A percentile compares a stretch with the other conserved stretches of the same genome.
Evolutionary conservation across 1,140 invertebrate genomes (phyloP).

Genomic region (Macrotrachela quadricornifera): DNA sequence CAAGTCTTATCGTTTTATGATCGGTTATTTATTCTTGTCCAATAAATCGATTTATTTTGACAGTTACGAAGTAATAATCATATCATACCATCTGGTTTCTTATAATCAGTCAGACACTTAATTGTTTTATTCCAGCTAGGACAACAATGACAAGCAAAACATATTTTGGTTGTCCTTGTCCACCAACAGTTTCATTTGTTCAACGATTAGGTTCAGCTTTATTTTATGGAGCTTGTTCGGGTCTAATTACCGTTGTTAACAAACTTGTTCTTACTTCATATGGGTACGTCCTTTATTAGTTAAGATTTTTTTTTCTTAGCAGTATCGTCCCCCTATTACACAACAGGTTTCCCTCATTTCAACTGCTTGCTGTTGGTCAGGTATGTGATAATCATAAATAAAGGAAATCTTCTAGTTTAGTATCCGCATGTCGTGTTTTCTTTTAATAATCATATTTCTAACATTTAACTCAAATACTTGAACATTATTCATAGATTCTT

Average conservation of each 20-base stretch:
- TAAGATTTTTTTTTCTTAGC: conserved; percentile 8
- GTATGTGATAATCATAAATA: conserved; percentile 10
- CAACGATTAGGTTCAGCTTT: conserved; percentile 37
- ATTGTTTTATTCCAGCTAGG: no score
- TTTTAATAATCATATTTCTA: not conserved
- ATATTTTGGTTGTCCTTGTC: no score
- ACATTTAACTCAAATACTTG: not conserved
- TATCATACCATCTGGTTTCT: no score
- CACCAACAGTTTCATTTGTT: no score
- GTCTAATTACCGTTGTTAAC: conserved; percentile 83
- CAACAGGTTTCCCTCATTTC: conserved; percentile 59
- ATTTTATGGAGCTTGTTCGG: conserved; percentile 67
- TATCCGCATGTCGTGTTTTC: no score
- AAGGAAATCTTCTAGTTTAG: no score
- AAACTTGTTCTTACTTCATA: conserved; percentile 71
- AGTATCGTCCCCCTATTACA: conserved; percentile 8
- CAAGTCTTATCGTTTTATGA: no score
- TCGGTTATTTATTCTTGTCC: no score
- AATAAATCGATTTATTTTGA: no score
- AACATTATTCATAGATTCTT: not conserved
- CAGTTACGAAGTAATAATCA: no score
- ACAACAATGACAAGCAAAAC: no score
- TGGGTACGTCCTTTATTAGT: conserved; percentile 24
- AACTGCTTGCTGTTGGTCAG: conserved; percentile 63
- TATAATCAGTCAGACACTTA: no score